Percentiles rank a stretch among this genome's conserved stretches.
phyloP scores from a whole-genome alignment of 2,888 invertebrate species.

The Rhagonycha fulva region DNA sequence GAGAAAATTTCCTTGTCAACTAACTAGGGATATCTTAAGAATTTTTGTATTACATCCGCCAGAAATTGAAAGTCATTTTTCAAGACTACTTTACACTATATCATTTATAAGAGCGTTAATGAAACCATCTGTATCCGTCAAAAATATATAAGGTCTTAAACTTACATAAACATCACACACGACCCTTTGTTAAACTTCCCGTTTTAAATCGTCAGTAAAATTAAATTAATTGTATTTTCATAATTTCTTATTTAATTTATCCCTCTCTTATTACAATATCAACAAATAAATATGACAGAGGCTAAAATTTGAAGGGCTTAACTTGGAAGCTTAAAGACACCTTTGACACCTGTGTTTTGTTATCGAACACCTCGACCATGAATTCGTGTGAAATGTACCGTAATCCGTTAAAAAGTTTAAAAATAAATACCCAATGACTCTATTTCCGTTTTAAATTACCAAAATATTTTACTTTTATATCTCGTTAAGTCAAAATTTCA shows the following conservation, averaged over 20 bases:
- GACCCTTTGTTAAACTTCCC: conserved; percentile 45
- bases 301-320: conserved; percentile 19
- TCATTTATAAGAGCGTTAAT: conserved; percentile 37
- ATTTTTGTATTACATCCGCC: neutral
- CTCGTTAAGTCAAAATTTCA: conserved; percentile 5
- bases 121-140: conserved; percentile 42
- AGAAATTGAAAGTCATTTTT: neutral
- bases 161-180: conserved; percentile 39
- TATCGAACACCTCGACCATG: conserved; percentile 38
- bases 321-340: conserved; percentile 18
- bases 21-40: neutral
- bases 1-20: neutral
- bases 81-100: neutral
- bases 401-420: conserved; percentile 45
- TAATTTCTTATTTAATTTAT: conserved; percentile 21
- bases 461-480: conserved; percentile 21
- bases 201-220: conserved; percentile 47
- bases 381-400: conserved; percentile 36
- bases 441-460: conserved; percentile 26
- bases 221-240: conserved; percentile 47
- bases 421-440: conserved; percentile 41
- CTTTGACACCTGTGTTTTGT: conserved; percentile 40
- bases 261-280: conserved; percentile 12
- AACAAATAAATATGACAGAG: conserved; percentile 9
- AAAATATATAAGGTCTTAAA: conserved; percentile 15